A percentile compares a stretch with the other conserved stretches of the same genome.
Evolutionary conservation across 2,888 invertebrate species (phyloP).

Genomic region (Hypercompe scribonia): DNA sequence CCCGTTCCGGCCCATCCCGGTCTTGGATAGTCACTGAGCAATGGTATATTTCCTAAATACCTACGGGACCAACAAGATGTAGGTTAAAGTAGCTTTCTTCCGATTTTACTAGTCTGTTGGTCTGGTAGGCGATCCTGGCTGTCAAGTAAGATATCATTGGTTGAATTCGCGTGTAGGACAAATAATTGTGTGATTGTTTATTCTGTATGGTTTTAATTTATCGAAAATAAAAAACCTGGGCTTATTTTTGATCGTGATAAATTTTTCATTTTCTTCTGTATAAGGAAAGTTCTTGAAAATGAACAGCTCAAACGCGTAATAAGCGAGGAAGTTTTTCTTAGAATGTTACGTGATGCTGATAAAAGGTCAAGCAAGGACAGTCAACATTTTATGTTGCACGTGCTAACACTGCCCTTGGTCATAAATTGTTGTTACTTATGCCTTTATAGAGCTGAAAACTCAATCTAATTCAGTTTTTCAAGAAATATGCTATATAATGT

Average conservation of each 20-base stretch:
- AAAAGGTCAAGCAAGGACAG: background rate
- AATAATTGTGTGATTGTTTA: no score
- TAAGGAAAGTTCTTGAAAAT: background rate
- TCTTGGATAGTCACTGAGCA: no score
- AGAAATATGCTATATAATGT: background rate
- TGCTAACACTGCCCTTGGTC: background rate
- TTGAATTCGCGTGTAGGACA: no score
- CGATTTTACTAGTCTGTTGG: background rate
- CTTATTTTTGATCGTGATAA: background rate
- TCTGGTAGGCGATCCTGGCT: no score
- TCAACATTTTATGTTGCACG: background rate
- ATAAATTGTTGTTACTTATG: background rate
- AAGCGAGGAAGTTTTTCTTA: background rate
- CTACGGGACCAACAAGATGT: background rate
- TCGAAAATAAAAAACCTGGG: no score
- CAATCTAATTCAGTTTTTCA: background rate
- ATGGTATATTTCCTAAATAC: background rate
- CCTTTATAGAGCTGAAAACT: background rate
- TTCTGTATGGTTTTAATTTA: no score
- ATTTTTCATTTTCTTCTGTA: background rate
- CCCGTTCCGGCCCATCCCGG: no score
- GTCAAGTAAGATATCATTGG: no score
- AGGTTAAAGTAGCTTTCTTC: background rate
- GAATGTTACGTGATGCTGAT: background rate
- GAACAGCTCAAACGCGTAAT: background rate